These are phyloP conservation scores for Drosophila colorata DNA, from an alignment of 2,888 invertebrate species.

Conservation along the genomic window DNA sequence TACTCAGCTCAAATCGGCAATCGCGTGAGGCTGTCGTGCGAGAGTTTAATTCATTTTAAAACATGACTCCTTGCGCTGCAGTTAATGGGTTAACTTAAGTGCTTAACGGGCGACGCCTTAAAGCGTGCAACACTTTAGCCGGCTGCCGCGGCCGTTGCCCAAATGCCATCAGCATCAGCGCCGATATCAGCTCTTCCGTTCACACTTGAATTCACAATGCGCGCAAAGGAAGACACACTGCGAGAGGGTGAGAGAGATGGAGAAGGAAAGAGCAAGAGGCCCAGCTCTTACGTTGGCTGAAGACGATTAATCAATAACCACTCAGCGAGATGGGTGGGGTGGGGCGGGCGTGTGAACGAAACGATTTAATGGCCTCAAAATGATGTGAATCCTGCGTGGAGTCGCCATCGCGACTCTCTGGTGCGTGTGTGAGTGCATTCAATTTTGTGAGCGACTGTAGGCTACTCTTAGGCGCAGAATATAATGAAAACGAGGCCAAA, in stretches of 20 bases:
- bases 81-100: slow-evolving; percentile 70
- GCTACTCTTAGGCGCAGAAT: slow-evolving; percentile 54
- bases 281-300: slow-evolving; percentile 17
- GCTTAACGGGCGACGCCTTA: slow-evolving; percentile 58
- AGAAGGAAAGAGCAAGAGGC: neutral
- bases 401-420: slow-evolving; percentile 1
- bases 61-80: slow-evolving; percentile 30
- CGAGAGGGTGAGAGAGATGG: neutral
- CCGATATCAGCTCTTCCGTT: slow-evolving; percentile 67
- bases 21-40: slow-evolving; percentile 7
- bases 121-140: slow-evolving; percentile 50
- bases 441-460: slow-evolving; percentile 49
- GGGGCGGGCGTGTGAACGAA: slow-evolving; percentile 30
- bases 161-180: slow-evolving; percentile 55
- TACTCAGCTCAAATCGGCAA: neutral
- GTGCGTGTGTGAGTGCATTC: slow-evolving; percentile 60
- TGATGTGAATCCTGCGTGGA: slow-evolving; percentile 28
- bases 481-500: slow-evolving; percentile 64
- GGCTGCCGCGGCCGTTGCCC: slow-evolving; percentile 22
- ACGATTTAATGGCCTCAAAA: slow-evolving; percentile 67
- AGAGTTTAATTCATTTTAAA: slow-evolving; percentile 14
- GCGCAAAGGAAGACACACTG: slow-evolving; percentile 6
- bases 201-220: slow-evolving; percentile 65
- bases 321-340: slow-evolving; percentile 38
- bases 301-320: slow-evolving; percentile 78